phyloP scores from a whole-genome alignment of 2,797 vertebrate genomes.

The Acanthurus lineatus region DNA sequence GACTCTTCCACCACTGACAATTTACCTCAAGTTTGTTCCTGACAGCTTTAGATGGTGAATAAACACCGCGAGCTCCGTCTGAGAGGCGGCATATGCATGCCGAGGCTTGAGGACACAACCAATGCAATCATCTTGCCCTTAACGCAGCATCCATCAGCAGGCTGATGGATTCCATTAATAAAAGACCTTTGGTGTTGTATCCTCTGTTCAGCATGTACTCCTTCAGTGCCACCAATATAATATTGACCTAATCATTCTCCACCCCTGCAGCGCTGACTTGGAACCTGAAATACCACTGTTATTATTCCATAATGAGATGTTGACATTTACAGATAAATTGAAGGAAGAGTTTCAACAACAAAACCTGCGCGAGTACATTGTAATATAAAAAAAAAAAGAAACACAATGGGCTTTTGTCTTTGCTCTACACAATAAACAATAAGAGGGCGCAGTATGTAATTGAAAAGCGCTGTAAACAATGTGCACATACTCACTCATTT shows the following conservation, averaged over 20 bases:
- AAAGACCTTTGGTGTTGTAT: constrained; percentile 73
- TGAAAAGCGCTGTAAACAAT: constrained; percentile 37
- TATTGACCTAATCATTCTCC: constrained; percentile 77
- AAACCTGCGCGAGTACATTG: constrained; percentile 24
- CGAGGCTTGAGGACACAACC: constrained; percentile 59
- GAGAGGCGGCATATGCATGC: constrained; percentile 43
- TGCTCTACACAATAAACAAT: constrained; percentile 32
- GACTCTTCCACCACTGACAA: constrained; percentile 71
- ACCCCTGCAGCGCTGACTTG: constrained; percentile 52
- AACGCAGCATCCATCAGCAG: constrained; percentile 66
- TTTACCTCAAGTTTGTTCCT: constrained; percentile 69
- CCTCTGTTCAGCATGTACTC: constrained; percentile 67
- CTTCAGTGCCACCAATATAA: constrained; percentile 66
- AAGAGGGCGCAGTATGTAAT: constrained; percentile 22
- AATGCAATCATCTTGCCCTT: constrained; percentile 53
- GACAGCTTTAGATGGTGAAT: constrained; percentile 74
- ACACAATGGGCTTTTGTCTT: constrained; percentile 21
- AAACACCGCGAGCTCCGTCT: constrained; percentile 66
- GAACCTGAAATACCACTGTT: constrained; percentile 69
- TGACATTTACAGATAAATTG: constrained; percentile 79
- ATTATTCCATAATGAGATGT: constrained; percentile 75
- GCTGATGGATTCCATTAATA: constrained; percentile 81
- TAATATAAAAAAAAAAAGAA: constrained; percentile 42
- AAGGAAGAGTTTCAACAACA: constrained; percentile 59
- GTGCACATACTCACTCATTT: neutral